Percentiles rank a stretch among this genome's conserved stretches.
These are phyloP conservation scores for Heteromormyrus szaboi DNA, from an alignment of 2,797 vertebrate species.

Conservation along the genomic window DNA sequence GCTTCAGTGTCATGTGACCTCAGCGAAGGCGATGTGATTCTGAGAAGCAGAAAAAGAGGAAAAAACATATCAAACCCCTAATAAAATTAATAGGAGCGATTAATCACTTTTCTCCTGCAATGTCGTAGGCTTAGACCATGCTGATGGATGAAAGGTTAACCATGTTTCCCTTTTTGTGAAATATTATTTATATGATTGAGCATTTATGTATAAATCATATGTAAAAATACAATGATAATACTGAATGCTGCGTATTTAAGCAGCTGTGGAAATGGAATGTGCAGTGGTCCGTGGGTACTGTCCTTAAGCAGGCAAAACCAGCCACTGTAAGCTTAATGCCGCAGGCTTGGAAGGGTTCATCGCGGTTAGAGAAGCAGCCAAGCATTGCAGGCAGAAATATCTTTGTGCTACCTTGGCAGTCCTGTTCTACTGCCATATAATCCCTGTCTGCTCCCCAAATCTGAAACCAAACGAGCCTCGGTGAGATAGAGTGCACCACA, in stretches of 20 bases:
- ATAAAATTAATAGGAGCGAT: neutral
- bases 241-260: neutral
- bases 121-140: neutral
- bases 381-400: constrained; percentile 28
- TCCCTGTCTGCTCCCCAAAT: constrained; percentile 38
- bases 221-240: neutral
- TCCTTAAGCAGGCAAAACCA: constrained; percentile 21
- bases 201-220: neutral
- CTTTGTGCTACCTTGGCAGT: constrained; percentile 43
- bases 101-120: neutral
- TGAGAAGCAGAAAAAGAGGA: constrained; percentile 45
- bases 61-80: neutral
- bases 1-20: constrained; percentile 98
- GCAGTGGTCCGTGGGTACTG: neutral
- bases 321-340: constrained; percentile 17
- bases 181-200: neutral
- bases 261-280: constrained; percentile 12
- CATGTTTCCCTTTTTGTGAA: neutral
- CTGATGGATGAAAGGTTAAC: neutral
- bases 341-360: constrained; percentile 12
- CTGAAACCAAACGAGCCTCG: constrained; percentile 35
- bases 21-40: constrained; percentile 98
- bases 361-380: constrained; percentile 28
- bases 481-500: constrained; percentile 17
- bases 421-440: constrained; percentile 40